Percentiles rank a stretch among this genome's conserved stretches.
phyloP scores from a whole-genome alignment of 2,888 invertebrate genomes.

The Drosophila emarginata region DNA sequence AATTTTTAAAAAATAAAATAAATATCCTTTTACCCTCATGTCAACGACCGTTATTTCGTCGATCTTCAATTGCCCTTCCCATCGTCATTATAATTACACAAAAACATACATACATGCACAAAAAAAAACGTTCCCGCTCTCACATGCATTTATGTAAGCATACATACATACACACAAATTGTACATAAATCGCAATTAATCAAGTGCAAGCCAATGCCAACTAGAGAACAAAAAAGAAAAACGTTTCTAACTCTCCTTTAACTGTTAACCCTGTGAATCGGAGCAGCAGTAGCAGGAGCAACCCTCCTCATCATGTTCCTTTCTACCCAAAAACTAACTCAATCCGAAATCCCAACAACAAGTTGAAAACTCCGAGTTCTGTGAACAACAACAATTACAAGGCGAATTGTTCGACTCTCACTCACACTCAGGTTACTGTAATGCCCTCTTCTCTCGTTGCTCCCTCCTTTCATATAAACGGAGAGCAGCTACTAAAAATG shows the following conservation, averaged over 20 bases:
- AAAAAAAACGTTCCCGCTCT: constrained; percentile 31
- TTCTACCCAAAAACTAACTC: constrained; percentile 19
- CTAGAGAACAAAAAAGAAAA: constrained; percentile 35
- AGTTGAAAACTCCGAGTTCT: constrained; percentile 41
- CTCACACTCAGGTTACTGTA: constrained; percentile 11
- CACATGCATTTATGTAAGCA: constrained; percentile 68
- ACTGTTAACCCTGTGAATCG: constrained; percentile 20
- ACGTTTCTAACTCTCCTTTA: constrained; percentile 20
- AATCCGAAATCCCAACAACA: constrained; percentile 42
- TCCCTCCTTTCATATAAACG: constrained; percentile 19
- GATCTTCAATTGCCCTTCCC: constrained; percentile 30
- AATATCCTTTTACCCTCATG: constrained; percentile 54
- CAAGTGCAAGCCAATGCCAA: constrained; percentile 75
- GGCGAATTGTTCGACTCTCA: constrained; percentile 19
- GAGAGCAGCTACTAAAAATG: constrained; percentile 69
- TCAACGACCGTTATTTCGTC: constrained; percentile 44
- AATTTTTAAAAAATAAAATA: constrained; percentile 9
- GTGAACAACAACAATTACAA: constrained; percentile 34
- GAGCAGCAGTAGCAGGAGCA: constrained; percentile 16
- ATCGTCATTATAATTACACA: constrained; percentile 26
- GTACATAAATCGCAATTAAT: constrained; percentile 75
- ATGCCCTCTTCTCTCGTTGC: constrained; percentile 27
- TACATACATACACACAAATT: constrained; percentile 55
- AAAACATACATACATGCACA: not conserved
- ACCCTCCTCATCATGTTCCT: constrained; percentile 29